phyloP scores from a whole-genome alignment of 2,888 invertebrate species.

The Athalia cordata region DNA sequence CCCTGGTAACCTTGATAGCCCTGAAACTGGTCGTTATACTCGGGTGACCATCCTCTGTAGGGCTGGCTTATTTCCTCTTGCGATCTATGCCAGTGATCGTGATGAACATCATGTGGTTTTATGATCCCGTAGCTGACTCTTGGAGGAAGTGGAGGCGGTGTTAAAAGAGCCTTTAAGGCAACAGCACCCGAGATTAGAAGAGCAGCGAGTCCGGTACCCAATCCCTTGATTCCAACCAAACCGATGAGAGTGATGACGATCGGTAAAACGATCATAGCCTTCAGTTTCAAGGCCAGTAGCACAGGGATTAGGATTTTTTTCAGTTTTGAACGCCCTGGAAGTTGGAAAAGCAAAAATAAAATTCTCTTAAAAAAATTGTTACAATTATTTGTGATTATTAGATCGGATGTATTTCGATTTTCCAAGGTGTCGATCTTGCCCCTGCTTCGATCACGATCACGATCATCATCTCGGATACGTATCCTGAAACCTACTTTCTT shows the following conservation, averaged over 20 bases:
- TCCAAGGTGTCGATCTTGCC: neutral
- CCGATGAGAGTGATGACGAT: constrained; percentile 78
- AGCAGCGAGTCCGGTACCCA: constrained; percentile 79
- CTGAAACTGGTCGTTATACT: constrained; percentile 65
- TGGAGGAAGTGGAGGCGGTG: constrained; percentile 62
- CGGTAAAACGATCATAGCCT: constrained; percentile 78
- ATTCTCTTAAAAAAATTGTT: neutral
- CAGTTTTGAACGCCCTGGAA: constrained; percentile 76
- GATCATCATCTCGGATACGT: constrained; percentile 40
- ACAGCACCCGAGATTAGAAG: constrained; percentile 77
- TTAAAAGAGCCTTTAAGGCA: constrained; percentile 66
- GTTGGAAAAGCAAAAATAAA: neutral
- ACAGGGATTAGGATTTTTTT: constrained; percentile 80
- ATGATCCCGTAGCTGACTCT: constrained; percentile 67
- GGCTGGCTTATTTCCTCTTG: constrained; percentile 67
- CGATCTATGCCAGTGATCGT: constrained; percentile 71
- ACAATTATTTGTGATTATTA: constrained; percentile 6
- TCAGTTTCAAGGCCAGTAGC: constrained; percentile 78
- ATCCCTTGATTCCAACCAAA: constrained; percentile 80
- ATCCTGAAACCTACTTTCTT: constrained; percentile 71
- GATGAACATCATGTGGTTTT: constrained; percentile 68
- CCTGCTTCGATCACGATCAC: neutral
- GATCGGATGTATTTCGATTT: constrained; percentile 4
- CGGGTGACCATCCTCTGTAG: constrained; percentile 68
- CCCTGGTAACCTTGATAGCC: constrained; percentile 61